These are phyloP conservation scores for Callospermophilus lateralis DNA, from an alignment of 2,113 vertebrate species.

Conservation along the genomic window DNA sequence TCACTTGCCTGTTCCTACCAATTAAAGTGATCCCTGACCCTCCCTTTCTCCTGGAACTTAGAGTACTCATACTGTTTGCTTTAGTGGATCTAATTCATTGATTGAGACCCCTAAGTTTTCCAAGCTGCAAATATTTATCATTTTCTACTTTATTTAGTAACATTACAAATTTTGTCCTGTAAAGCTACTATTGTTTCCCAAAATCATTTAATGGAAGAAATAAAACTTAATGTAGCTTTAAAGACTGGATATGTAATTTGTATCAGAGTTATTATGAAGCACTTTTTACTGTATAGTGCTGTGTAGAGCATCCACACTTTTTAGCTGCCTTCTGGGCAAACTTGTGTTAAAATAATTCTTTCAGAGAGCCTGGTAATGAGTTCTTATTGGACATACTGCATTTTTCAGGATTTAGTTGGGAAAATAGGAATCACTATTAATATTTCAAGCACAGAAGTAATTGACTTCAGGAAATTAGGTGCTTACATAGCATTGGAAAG, in stretches of 20 bases:
- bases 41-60: background rate
- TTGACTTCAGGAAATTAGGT: conserved; percentile 29
- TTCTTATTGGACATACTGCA: background rate
- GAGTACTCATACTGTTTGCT: background rate
- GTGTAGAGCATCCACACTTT: background rate
- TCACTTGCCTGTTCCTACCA: background rate
- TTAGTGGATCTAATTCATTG: background rate
- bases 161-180: background rate
- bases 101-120: conserved; percentile 4
- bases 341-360: background rate
- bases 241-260: background rate
- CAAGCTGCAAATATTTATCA: background rate
- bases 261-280: background rate
- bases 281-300: background rate
- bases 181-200: background rate
- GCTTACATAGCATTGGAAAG: background rate
- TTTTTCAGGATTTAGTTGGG: background rate
- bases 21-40: background rate
- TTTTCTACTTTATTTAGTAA: background rate
- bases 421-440: conserved; percentile 3
- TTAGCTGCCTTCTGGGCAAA: background rate
- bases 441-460: conserved; percentile 57
- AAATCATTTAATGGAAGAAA: background rate
- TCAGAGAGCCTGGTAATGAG: background rate
- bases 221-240: background rate